Percentiles rank a stretch among this genome's conserved stretches.
Conservation (phyloP, 2,113 vertebrate species). For the Gnathonemus echidnorhynchus region DNA sequence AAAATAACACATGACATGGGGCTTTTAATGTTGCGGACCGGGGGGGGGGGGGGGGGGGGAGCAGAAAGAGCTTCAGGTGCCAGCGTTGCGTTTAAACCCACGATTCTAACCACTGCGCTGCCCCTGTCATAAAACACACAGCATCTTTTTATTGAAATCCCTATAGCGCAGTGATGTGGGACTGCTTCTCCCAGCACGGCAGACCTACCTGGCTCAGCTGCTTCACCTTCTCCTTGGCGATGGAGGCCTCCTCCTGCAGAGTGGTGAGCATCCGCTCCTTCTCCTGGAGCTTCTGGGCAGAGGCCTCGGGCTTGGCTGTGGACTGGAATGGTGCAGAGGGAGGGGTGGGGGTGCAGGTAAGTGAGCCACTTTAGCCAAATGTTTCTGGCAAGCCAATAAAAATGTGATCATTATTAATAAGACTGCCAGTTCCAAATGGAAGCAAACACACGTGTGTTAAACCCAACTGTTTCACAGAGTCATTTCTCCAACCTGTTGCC, state of each 20-base stretch:
- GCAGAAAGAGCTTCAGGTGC: not conserved
- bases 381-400: not conserved
- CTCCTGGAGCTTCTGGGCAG: constrained; percentile 76
- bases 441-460: not conserved
- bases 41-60: not conserved
- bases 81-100: no score
- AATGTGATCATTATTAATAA: not conserved
- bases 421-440: not conserved
- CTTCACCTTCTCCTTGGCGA: constrained; percentile 87
- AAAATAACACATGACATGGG: not conserved
- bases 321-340: constrained; percentile 43
- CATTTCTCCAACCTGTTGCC: not conserved
- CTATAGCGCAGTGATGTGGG: not conserved
- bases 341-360: not conserved
- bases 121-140: not conserved
- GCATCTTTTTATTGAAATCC: not conserved
- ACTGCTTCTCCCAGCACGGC: not conserved
- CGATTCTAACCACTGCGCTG: not conserved
- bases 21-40: not conserved
- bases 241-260: constrained; percentile 76
- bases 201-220: constrained; percentile 81
- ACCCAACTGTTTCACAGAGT: not conserved
- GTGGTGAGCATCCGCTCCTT: constrained; percentile 75
- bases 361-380: not conserved
- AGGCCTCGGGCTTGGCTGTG: constrained; percentile 70